A percentile compares a stretch with the other conserved stretches of the same genome.
Evolutionary conservation across 2,888 invertebrate genomes (phyloP).

Genomic region (Stomorhina lunata): DNA sequence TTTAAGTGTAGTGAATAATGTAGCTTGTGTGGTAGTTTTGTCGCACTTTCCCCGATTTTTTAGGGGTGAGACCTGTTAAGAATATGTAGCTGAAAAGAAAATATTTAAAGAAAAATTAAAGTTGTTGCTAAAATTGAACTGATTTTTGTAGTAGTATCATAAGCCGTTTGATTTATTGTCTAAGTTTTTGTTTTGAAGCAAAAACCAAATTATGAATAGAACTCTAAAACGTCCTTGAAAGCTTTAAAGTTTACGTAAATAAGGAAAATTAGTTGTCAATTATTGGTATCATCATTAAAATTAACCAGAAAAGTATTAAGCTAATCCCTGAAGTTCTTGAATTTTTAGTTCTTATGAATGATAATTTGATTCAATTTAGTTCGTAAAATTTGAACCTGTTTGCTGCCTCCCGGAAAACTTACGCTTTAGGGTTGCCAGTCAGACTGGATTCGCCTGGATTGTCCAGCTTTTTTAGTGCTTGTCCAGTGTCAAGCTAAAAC

Average conservation of each 20-base stretch:
- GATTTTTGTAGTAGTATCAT: conserved; percentile 43
- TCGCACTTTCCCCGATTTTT: background rate
- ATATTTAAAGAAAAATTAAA: background rate
- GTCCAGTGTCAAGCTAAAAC: too few relatives aligned
- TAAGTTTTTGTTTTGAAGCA: conserved; percentile 12
- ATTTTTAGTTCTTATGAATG: too few relatives aligned
- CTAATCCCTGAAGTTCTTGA: too few relatives aligned
- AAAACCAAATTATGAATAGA: background rate
- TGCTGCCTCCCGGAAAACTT: too few relatives aligned
- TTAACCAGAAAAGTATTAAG: background rate
- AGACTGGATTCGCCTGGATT: too few relatives aligned
- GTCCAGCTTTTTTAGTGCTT: too few relatives aligned
- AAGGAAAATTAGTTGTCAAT: conserved; percentile 39
- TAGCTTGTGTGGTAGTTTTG: conserved; percentile 10
- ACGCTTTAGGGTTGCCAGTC: too few relatives aligned
- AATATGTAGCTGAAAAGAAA: background rate
- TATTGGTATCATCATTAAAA: too few relatives aligned
- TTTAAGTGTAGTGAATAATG: conserved; percentile 3
- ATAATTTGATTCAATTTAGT: too few relatives aligned
- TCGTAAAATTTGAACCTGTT: too few relatives aligned
- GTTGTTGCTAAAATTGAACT: conserved; percentile 56
- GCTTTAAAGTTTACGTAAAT: conserved; percentile 17
- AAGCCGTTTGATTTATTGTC: conserved; percentile 17
- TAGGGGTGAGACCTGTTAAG: background rate
- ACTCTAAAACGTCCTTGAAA: conserved; percentile 38